phyloP scores from a whole-genome alignment of 2,797 vertebrate genomes.

The Acanthurus tractus region DNA sequence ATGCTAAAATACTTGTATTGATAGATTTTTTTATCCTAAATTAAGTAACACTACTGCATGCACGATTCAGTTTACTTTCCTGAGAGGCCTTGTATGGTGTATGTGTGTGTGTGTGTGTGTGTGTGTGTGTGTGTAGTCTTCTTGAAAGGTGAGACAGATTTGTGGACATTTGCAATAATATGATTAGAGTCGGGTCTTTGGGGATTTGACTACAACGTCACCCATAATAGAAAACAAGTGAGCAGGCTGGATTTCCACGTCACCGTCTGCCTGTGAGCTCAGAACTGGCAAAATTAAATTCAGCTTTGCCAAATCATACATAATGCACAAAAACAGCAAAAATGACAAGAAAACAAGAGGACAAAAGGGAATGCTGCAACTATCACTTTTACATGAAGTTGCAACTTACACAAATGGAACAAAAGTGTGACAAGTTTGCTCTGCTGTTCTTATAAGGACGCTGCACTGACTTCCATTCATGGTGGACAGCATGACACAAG shows the following conservation, averaged over 20 bases:
- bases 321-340: constrained; percentile 17
- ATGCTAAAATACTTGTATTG: neutral
- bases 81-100: neutral
- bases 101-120: neutral
- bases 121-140: constrained; percentile 1
- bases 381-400: constrained; percentile 34
- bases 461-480: too few species aligned
- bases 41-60: neutral
- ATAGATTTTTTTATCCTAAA: neutral
- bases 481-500: too few species aligned
- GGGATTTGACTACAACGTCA: constrained; percentile 36
- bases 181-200: constrained; percentile 15
- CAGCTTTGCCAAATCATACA: constrained; percentile 23
- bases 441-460: constrained; percentile 1
- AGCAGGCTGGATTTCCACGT: constrained; percentile 3
- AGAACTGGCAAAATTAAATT: constrained; percentile 12
- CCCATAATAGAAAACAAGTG: constrained; percentile 24
- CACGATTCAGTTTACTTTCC: neutral
- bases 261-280: neutral
- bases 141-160: constrained; percentile 10
- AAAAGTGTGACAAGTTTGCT: constrained; percentile 32
- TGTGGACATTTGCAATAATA: constrained; percentile 31
- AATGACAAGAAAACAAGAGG: constrained; percentile 38
- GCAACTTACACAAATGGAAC: constrained; percentile 15
- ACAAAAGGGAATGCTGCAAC: constrained; percentile 13